Evolutionary conservation across 1,140 invertebrate genomes (phyloP), one percentile per base, ranked within the genome.

Genomic region (Drosophila miranda): DNA sequence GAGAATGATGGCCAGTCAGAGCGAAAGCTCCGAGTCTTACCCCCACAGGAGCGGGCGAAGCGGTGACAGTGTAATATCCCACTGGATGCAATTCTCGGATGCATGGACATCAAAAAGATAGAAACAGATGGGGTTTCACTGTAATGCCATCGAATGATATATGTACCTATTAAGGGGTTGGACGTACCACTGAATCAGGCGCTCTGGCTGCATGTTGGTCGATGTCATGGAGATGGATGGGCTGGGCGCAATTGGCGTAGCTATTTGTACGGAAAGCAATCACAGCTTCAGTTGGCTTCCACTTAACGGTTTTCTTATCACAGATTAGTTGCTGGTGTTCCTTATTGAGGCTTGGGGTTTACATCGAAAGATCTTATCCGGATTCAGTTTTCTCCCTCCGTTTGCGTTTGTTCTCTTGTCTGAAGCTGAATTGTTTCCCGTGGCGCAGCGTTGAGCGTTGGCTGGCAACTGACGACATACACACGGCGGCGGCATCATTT

Each of bases 381-480:
- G 41, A 59, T 41, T 73, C 67, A 68, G 42, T 46, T 63, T 68
- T 55, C 30, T 56, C 26, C 28, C 38, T 56, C 41, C 34, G 34
- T 38, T 38, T 13, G 34, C 3, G 3, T 38, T 73, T 44, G 38
- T 56, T 45, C 28, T 42, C 26, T 43, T 49, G 45, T 34, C 11
- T 38, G 4, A 38, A 38, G 11, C 34, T 38, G 34, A 38, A 38
- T 38, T 13, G 38, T 75, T 57, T 56, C 64, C 59, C 70, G 61
- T 68, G 69, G 43, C 66, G 77, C 45, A 58, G 53, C 66, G 75
- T 49, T 56, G 51, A 75, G 74, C 70, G 84, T 72, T 88, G 58
- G 70, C 83, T 69, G 51, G 44, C 75, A 63, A 87, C 82, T 87
- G 82, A 87, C 71, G 67, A 59, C 70, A 82, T 71, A 50, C 52